phyloP scores from a whole-genome alignment of 2,888 invertebrate genomes.

The Nysson spinosus region DNA sequence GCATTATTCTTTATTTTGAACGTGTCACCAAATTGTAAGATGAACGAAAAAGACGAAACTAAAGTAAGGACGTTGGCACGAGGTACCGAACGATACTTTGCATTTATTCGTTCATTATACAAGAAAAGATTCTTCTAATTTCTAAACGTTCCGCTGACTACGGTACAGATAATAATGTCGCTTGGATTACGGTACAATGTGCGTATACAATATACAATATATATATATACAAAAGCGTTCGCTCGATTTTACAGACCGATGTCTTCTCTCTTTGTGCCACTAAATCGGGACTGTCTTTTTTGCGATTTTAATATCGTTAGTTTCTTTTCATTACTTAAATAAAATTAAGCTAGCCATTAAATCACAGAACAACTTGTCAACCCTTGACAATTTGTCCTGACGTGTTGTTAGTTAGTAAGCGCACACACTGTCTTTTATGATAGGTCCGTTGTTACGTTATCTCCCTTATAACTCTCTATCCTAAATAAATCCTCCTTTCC shows the following conservation, averaged over 20 bases:
- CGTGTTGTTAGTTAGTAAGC: conserved; percentile 72
- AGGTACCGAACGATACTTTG: conserved; percentile 71
- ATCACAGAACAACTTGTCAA: conserved; percentile 44
- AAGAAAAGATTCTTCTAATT: conserved; percentile 69
- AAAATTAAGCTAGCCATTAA: conserved; percentile 63
- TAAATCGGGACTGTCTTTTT: conserved; percentile 71
- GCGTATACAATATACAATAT: conserved; percentile 72
- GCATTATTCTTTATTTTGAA: not conserved
- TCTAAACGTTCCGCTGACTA: conserved; percentile 69
- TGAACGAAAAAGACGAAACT: not conserved
- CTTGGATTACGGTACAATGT: conserved; percentile 70
- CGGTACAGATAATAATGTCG: conserved; percentile 66
- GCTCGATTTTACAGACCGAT: conserved; percentile 67
- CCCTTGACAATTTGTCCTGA: conserved; percentile 32
- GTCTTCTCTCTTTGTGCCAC: conserved; percentile 54
- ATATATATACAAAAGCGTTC: conserved; percentile 71
- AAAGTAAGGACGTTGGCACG: conserved; percentile 1
- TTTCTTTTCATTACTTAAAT: conserved; percentile 54
- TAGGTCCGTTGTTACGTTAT: conserved; percentile 67
- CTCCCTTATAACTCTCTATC: conserved; percentile 36
- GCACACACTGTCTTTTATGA: conserved; percentile 74
- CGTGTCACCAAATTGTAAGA: not conserved
- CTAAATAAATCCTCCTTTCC: conserved; percentile 27
- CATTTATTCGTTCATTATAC: conserved; percentile 73
- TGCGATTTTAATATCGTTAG: conserved; percentile 52